Conservation (phyloP, 2,797 vertebrate genomes). For the Phoeniculus purpureus region DNA sequence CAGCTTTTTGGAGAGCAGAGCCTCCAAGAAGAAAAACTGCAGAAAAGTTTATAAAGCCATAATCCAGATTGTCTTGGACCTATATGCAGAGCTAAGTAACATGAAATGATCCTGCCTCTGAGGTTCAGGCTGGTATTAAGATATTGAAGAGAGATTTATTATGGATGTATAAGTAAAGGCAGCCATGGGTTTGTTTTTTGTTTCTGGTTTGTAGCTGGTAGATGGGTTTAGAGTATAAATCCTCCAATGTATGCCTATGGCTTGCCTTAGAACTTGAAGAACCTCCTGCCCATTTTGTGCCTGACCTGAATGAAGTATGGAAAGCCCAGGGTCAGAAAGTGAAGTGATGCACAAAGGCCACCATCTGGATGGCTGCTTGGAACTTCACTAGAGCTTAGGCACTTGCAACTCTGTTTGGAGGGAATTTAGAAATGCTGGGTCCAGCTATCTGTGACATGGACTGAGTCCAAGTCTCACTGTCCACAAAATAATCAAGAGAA, state of each 20-base stretch:
- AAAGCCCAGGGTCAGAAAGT: neutral
- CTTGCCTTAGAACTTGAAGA: neutral
- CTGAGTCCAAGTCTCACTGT: neutral
- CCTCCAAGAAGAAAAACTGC: neutral
- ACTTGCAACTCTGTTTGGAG: neutral
- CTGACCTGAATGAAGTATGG: neutral
- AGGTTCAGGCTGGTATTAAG: neutral
- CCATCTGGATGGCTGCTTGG: neutral
- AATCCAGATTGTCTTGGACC: neutral
- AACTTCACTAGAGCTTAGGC: neutral
- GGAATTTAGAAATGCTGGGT: neutral
- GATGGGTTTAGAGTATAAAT: accelerated
- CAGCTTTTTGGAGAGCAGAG: neutral
- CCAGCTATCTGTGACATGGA: neutral
- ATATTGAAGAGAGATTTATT: neutral
- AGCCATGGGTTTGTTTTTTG: neutral
- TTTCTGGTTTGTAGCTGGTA: neutral
- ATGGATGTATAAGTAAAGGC: neutral
- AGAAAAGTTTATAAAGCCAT: neutral
- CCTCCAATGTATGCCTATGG: neutral
- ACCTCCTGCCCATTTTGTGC: neutral
- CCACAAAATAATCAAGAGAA: neutral
- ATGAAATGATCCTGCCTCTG: neutral
- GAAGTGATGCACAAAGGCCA: neutral
- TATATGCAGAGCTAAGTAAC: neutral